These are phyloP conservation scores for Ectropis grisescens DNA, from an alignment of 1,140 invertebrate species.

Conservation along the genomic window DNA sequence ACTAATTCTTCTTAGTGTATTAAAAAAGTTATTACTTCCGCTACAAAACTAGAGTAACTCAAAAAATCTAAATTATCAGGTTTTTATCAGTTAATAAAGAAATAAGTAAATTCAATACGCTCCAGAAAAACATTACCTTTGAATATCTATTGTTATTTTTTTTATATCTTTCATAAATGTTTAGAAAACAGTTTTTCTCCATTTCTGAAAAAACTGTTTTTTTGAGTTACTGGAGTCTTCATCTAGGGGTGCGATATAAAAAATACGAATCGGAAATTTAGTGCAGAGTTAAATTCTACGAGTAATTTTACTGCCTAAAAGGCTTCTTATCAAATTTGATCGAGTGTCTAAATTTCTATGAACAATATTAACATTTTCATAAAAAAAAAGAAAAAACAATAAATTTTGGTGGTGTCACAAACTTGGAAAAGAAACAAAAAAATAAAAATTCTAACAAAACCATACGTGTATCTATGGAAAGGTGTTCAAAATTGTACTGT, in stretches of 20 bases:
- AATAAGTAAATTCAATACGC: conserved; percentile 3
- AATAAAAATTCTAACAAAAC: no score
- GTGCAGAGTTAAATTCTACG: no score
- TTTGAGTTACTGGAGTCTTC: conserved; percentile 4
- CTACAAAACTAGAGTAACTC: conserved; percentile 4
- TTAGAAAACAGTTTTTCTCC: not conserved
- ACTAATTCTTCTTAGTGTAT: conserved; percentile 2
- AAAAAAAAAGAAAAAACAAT: no score
- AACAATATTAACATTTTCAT: no score
- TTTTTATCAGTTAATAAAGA: conserved; percentile 3
- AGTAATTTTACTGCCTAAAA: no score
- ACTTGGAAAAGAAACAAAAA: no score
- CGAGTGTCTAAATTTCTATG: no score
- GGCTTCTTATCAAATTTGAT: no score
- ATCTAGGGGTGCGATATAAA: conserved; percentile 2
- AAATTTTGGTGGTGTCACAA: no score
- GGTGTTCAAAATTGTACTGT: no score
- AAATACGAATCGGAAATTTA: no score
- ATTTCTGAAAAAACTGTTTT: not conserved
- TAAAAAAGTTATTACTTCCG: conserved; percentile 2
- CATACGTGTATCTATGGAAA: no score
- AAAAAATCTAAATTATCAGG: conserved; percentile 3
- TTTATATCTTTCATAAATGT: conserved; percentile 1
- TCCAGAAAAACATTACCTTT: conserved; percentile 4
- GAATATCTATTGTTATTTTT: conserved; percentile 1